Evolutionary conservation across 1,140 invertebrate species (phyloP), one percentile per base, ranked within the genome.

Genomic region (Agrypnia vestita): DNA sequence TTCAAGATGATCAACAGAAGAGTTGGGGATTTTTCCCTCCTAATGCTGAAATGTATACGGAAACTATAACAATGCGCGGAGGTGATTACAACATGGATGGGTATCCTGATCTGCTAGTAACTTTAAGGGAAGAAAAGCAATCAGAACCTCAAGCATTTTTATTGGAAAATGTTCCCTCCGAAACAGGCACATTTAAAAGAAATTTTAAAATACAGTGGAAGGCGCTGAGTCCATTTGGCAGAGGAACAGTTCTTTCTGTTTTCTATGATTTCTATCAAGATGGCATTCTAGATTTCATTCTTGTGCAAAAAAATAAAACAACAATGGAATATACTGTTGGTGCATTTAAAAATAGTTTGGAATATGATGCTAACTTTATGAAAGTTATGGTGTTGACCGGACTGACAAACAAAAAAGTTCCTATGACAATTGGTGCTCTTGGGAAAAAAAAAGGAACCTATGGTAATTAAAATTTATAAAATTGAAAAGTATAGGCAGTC

Each of bases 81-180:
- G 97, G 97, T 0, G 97, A 99, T 88, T 97, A 96, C 83, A 97
- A 99, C 86, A 94, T 98, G 92, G 97, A 99, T 89, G 97, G 97
- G 0, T 99, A 95, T 90, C 96, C 97, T 9, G 98, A 99, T 90
- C 90, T 99, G 53, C 85, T 99, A 10, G 93, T 95, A 49, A 96
- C 96, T 0, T 84, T 98, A 0, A 84, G 86, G 53, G 89, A 89
- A 13, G 88, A 89, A n/a, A 87, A 87, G 19, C 85, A 88, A 11
- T 87, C 89, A 80, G 89, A 90, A 64, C 89, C 91, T 3, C 91
- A 91, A 84, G 93, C 93, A 0, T 95, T 96, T 84, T 85, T 97
- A 7, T 83, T 98, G 19, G 92, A 96, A 85, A 98, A 97, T 87
- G 90, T 94, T 7, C 88, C 91, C 0, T 96, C 95, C 85, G 87